Conservation (phyloP, 2,113 vertebrate species). For the Zootoca vivipara region DNA sequence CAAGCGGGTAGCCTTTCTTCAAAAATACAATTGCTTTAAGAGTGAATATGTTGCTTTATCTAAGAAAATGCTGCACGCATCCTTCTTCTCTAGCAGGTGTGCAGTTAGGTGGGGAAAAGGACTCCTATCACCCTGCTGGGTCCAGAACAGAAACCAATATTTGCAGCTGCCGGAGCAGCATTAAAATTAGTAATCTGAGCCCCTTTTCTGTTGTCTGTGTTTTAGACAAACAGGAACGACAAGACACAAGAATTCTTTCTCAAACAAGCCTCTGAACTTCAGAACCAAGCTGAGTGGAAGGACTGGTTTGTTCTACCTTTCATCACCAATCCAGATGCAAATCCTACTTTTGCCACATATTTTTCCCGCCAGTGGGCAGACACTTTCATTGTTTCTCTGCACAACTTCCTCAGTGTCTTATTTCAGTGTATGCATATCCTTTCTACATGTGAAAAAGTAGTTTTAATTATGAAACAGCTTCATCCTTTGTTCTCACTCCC, state of each 20-base stretch:
- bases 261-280: constrained; percentile 89
- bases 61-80: background rate
- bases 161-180: background rate
- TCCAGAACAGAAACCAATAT: background rate
- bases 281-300: constrained; percentile 93
- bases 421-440: constrained; percentile 99
- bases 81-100: background rate
- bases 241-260: constrained; percentile 96
- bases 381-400: constrained; percentile 94
- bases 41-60: too few species aligned
- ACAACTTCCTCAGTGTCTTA: constrained; percentile 96
- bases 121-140: background rate
- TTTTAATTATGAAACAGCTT: background rate
- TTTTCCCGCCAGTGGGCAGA: constrained; percentile 97
- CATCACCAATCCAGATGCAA: constrained; percentile 86
- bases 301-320: constrained; percentile 97
- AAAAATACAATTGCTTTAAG: background rate
- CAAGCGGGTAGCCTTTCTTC: background rate
- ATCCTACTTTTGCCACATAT: constrained; percentile 89
- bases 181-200: rapidly evolving
- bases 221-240: constrained; percentile 86
- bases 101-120: background rate
- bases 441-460: constrained; percentile 23
- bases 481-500: background rate
- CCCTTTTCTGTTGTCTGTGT: constrained; percentile 41